Evolutionary conservation across 2,888 invertebrate genomes (phyloP).

Genomic region (Drosophila mercatorum): DNA sequence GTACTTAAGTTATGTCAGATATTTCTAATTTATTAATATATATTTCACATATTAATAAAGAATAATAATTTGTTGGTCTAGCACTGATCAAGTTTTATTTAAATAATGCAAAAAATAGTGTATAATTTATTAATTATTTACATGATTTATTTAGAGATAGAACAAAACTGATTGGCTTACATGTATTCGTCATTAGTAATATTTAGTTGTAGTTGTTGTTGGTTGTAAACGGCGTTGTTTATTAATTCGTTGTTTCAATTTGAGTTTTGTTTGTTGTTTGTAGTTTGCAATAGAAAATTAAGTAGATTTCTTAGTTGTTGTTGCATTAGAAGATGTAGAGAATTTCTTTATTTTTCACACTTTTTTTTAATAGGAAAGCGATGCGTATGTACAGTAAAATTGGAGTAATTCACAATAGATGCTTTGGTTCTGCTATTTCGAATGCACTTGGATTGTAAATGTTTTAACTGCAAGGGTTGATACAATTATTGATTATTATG

Average conservation of each 20-base stretch:
- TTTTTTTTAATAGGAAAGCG: conserved; percentile 36
- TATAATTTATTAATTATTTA: too few relatives aligned
- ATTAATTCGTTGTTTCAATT: conserved; percentile 79
- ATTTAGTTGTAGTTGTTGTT: conserved; percentile 30
- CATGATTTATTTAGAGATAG: too few relatives aligned
- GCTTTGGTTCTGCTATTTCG: conserved; percentile 41
- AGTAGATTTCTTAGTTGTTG: conserved; percentile 22
- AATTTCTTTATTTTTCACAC: conserved; percentile 18
- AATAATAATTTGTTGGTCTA: too few relatives aligned
- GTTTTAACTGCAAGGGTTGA: conserved; percentile 26
- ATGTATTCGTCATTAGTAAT: conserved; percentile 53
- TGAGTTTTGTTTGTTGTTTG: conserved; percentile 30
- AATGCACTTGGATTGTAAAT: conserved; percentile 43
- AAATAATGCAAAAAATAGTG: too few relatives aligned
- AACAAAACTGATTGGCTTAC: conserved; percentile 52
- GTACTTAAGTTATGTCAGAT: too few relatives aligned
- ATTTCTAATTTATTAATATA: too few relatives aligned
- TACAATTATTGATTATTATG: conserved; percentile 6
- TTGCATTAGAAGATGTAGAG: conserved; percentile 29
- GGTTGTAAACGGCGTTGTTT: conserved; percentile 79
- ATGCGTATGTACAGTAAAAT: conserved; percentile 36
- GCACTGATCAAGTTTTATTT: too few relatives aligned
- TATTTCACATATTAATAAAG: too few relatives aligned
- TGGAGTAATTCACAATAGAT: conserved; percentile 33
- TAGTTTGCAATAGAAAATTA: conserved; percentile 37